Evolutionary conservation across 2,888 invertebrate genomes (phyloP).

Genomic region (Brenthis ino): DNA sequence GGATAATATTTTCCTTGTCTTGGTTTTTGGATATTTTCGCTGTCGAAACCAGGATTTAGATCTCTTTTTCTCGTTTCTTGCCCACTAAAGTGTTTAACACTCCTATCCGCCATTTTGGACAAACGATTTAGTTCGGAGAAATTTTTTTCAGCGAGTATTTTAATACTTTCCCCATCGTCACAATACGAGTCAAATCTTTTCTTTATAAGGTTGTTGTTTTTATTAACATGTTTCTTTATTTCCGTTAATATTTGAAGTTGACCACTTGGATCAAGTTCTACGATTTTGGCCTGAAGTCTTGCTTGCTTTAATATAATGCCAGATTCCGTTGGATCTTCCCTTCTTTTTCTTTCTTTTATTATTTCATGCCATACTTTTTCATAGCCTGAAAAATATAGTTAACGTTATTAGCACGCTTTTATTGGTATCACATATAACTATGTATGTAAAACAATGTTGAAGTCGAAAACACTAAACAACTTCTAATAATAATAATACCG

Average conservation of each 20-base stretch:
- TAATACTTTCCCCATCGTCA: conserved; percentile 61
- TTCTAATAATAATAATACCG: neutral
- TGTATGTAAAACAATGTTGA: neutral
- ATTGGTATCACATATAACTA: neutral
- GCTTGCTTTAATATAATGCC: conserved; percentile 42
- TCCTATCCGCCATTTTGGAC: conserved; percentile 75
- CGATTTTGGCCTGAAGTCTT: conserved; percentile 41
- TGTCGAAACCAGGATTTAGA: conserved; percentile 70
- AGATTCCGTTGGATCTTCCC: conserved; percentile 65
- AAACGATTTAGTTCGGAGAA: conserved; percentile 71
- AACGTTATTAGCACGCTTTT: neutral
- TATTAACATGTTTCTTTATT: conserved; percentile 71
- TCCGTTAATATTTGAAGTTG: conserved; percentile 70
- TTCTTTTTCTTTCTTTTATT: conserved; percentile 83
- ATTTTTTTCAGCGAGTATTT: conserved; percentile 71
- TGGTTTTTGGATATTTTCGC: conserved; percentile 64
- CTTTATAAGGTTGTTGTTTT: conserved; percentile 76
- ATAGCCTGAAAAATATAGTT: conserved; percentile 71
- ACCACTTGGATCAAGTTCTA: conserved; percentile 57
- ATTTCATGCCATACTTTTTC: conserved; percentile 85
- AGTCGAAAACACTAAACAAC: neutral
- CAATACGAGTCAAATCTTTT: conserved; percentile 59
- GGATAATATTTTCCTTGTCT: conserved; percentile 52
- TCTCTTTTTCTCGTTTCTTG: conserved; percentile 65
- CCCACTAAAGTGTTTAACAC: conserved; percentile 70